Conservation (phyloP, 2,797 vertebrate genomes). For the Lithobates sylvaticus region DNA sequence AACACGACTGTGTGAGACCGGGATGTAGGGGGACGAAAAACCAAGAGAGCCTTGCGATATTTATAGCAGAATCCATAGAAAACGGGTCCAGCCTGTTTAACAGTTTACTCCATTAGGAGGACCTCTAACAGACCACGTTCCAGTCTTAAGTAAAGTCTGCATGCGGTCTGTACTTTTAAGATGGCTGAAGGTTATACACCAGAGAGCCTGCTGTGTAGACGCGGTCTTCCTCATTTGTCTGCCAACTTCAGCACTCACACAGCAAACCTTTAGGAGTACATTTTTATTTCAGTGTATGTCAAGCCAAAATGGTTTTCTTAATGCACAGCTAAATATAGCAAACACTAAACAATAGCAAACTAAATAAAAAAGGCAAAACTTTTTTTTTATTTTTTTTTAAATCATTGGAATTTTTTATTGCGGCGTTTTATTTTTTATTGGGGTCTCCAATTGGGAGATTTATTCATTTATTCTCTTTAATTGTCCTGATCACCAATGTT, state of each 20-base stretch:
- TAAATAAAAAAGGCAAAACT: too few relatives aligned
- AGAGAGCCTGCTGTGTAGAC: background rate
- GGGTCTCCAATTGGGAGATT: too few relatives aligned
- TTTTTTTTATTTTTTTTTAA: too few relatives aligned
- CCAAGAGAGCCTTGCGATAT: background rate
- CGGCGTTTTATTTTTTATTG: too few relatives aligned
- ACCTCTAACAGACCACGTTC: background rate
- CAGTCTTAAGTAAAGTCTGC: background rate
- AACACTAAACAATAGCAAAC: too few relatives aligned
- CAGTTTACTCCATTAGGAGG: background rate
- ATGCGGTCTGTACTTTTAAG: background rate
- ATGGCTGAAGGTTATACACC: background rate
- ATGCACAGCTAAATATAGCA: too few relatives aligned
- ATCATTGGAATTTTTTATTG: too few relatives aligned
- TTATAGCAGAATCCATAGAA: background rate
- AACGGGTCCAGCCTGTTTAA: background rate
- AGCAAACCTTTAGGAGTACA: background rate
- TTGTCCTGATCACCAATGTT: too few relatives aligned
- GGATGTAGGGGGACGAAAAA: background rate
- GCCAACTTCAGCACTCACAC: background rate
- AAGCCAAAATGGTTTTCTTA: too few relatives aligned
- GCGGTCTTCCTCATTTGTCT: conserved; percentile 18
- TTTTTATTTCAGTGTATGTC: background rate
- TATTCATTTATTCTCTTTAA: too few relatives aligned
- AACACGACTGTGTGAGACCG: conserved; percentile 4